Evolutionary conservation across 2,888 invertebrate species (phyloP), one percentile per base, ranked within the genome.

Genomic region (Dryococelus australis): DNA sequence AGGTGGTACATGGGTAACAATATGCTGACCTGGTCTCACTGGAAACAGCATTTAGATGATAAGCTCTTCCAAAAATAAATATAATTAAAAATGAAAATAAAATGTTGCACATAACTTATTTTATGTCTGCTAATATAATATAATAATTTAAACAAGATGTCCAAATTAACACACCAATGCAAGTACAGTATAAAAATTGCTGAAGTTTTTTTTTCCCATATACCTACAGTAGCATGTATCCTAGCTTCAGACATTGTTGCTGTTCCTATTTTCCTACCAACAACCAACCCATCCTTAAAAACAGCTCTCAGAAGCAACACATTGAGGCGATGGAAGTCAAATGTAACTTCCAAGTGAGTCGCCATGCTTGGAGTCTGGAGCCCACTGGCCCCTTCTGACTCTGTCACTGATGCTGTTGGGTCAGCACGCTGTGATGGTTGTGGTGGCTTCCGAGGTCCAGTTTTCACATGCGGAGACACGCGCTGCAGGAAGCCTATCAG

Each of bases 291-390:
- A 90, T 95, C 95, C n/a, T 91, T 92, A 90, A 96, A 93, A 0
- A 97, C 95, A 0, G 97, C 97, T 88, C 98, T 94, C 89, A 99
- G 93, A 89, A 99, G 93, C 87, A 99, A 93, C 88, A 99, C 96
- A 92, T 98, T 98, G 88, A 99, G 93, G 20, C 98, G 95, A 92
- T 98, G 97, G 92, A 99, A 99, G 92, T 99, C 98, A 91, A 99
- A 98, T 43, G 97, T 97, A 43, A 98, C 94, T 93, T 98, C 97
- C 0, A 96, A 96, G 90, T 96, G 94, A 27, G 94, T 93, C 84
- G 93, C 91, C 0, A 92, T 26, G 43, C 24, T 78, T 43, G 43
- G 27, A 9, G 65, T 65, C 24, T 65, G 65, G 13, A 65, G 65
- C 8, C n/a, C 65, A n/a, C 65, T 65, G n/a, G 65, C 24, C 24